These are phyloP conservation scores for Osmerus eperlanus DNA, from an alignment of 2,113 vertebrate genomes.

Conservation along the genomic window DNA sequence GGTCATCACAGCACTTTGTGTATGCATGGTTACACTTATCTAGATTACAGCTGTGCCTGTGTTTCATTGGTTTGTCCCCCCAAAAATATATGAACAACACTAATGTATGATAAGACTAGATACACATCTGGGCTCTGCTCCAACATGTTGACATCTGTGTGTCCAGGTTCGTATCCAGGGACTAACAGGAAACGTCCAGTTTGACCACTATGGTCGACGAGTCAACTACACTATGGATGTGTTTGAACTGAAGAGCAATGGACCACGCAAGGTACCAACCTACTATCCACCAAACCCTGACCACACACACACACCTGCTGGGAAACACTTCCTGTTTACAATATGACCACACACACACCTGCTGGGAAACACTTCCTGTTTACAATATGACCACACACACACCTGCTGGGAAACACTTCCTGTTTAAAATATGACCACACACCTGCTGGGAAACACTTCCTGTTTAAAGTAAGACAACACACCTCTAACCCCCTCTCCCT, in stretches of 20 bases:
- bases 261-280: conserved; percentile 86
- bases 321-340: too few relatives aligned
- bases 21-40: too few relatives aligned
- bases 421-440: too few relatives aligned
- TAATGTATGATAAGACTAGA: too few relatives aligned
- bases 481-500: not conserved
- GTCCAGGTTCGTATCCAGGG: conserved; percentile 94
- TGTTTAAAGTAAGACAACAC: too few relatives aligned
- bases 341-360: not conserved
- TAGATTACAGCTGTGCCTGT: too few relatives aligned
- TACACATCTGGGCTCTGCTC: too few relatives aligned
- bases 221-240: conserved; percentile 98
- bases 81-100: too few relatives aligned
- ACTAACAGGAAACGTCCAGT: conserved; percentile 95
- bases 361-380: too few relatives aligned
- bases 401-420: too few relatives aligned
- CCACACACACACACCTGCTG: conserved; percentile 22
- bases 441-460: too few relatives aligned
- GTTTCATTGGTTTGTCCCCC: not conserved
- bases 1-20: not conserved
- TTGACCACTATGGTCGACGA: conserved; percentile 95
- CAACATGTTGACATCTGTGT: not conserved
- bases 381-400: too few relatives aligned
- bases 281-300: not conserved
- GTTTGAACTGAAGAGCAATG: conserved; percentile 92